Conservation (phyloP, 2,113 vertebrate species). For the Cyanocitta stelleri region DNA sequence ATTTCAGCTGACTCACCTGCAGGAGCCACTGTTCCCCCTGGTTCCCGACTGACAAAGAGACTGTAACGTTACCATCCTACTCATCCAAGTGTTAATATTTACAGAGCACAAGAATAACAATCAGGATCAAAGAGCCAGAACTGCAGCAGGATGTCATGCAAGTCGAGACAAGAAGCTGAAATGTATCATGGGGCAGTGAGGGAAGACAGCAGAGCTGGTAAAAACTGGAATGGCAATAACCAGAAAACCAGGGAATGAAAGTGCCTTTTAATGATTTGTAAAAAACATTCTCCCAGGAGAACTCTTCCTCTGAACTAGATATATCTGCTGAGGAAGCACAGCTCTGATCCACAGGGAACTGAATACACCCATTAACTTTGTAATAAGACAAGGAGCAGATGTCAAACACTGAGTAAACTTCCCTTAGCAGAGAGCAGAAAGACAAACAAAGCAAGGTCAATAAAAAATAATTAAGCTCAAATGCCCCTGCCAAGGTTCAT, state of each 20-base stretch:
- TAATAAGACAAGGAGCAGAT: constrained; percentile 2
- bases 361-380: background rate
- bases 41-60: background rate
- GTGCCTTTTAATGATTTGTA: background rate
- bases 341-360: background rate
- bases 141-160: background rate
- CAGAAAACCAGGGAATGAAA: background rate
- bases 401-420: constrained; percentile 19
- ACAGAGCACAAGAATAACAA: background rate
- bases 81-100: background rate
- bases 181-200: background rate
- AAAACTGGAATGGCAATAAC: background rate
- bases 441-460: constrained; percentile 33
- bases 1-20: background rate
- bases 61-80: background rate
- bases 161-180: background rate
- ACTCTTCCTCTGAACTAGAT: background rate
- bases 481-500: background rate
- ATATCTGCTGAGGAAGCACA: background rate
- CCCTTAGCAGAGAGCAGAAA: background rate
- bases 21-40: background rate
- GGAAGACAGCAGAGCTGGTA: background rate
- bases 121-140: background rate
- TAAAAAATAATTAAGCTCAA: background rate
- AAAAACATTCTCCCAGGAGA: background rate